Evolutionary conservation across 23 tunicate genomes (phyloP).

Genomic region (Diplosoma virens): DNA sequence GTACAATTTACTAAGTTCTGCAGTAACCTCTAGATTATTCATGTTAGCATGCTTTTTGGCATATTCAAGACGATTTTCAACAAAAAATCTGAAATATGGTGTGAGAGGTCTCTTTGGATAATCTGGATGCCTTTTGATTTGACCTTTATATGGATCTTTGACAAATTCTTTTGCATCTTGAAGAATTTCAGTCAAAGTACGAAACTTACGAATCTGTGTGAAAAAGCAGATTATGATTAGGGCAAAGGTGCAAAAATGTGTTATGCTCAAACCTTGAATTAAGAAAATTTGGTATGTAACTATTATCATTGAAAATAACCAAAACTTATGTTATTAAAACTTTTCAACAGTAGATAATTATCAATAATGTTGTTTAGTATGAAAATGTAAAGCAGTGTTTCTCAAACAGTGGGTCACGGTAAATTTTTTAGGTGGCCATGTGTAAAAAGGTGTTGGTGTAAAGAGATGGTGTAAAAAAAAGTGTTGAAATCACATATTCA

Average conservation of each 20-base stretch:
- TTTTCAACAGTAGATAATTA: too few relatives aligned
- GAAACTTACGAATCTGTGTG: conserved; percentile 70
- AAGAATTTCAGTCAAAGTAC: conserved; percentile 69
- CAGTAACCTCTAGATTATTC: conserved; percentile 84
- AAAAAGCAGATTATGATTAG: too few relatives aligned
- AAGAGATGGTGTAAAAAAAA: too few relatives aligned
- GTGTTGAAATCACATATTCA: too few relatives aligned
- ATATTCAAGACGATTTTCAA: conserved; percentile 66
- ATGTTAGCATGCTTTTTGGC: conserved; percentile 64
- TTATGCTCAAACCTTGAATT: background rate
- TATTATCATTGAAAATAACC: too few relatives aligned
- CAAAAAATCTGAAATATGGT: conserved; percentile 84
- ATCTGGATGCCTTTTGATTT: conserved; percentile 93
- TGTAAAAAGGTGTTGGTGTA: too few relatives aligned
- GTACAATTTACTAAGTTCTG: conserved; percentile 74
- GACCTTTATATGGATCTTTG: conserved; percentile 85
- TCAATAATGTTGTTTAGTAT: background rate
- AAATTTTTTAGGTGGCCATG: too few relatives aligned
- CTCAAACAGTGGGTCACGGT: too few relatives aligned
- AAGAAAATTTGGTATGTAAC: too few relatives aligned
- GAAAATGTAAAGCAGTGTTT: too few relatives aligned
- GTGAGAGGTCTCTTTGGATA: conserved; percentile 94
- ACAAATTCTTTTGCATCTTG: conserved; percentile 74
- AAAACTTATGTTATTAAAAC: too few relatives aligned
- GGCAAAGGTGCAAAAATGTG: background rate